Base-by-base conservation (phyloP, 1,140 invertebrate genomes). In the Telenomus remus region DNA sequence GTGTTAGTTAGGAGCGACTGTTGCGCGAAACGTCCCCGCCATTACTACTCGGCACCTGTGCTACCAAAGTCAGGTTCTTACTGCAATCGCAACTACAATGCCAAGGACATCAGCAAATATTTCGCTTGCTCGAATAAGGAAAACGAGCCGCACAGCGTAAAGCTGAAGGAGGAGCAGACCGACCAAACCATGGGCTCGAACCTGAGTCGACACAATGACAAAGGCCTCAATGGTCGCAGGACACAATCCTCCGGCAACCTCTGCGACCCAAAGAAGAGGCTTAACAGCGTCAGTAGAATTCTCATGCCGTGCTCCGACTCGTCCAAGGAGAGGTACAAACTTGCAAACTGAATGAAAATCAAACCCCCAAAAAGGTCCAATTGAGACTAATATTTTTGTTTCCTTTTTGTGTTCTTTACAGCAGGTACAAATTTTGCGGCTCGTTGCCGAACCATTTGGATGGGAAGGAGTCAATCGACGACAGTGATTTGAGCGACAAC, bases 361-460 rank as follows among this genome's bases (percentile, higher is more conserved):
- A n/a, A n/a, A n/a, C n/a, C n/a, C n/a, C n/a, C n/a, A n/a, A n/a
- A n/a, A n/a, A n/a, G n/a, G n/a, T n/a, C n/a, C n/a, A n/a, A n/a
- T n/a, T n/a, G n/a, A n/a, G n/a, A n/a, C n/a, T n/a, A n/a, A n/a
- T n/a, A n/a, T n/a, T n/a, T n/a, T n/a, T n/a, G n/a, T n/a, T n/a
- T n/a, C n/a, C 46, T 48, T 44, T 51, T 79, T 63, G 46, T 57
- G 80, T 27, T 27, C 6, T 27, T n/a, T n/a, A n/a, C 49, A 80
- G 54, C 61, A 86, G 87, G 54, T 90, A 90, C 74, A 90, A 89
- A 85, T 86, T 91, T 60, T 91, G 91, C 80, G 89, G 91, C 51
- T 94, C 93, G 11, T 82, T 94, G 64, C 93, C 93, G 1, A 94
- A 93, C 85, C 92, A 94, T 82, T 84, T 94, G 70, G 92, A 94